Evolutionary conservation across 2,797 vertebrate species (phyloP).

Genomic region (Eulemur coronatus): DNA sequence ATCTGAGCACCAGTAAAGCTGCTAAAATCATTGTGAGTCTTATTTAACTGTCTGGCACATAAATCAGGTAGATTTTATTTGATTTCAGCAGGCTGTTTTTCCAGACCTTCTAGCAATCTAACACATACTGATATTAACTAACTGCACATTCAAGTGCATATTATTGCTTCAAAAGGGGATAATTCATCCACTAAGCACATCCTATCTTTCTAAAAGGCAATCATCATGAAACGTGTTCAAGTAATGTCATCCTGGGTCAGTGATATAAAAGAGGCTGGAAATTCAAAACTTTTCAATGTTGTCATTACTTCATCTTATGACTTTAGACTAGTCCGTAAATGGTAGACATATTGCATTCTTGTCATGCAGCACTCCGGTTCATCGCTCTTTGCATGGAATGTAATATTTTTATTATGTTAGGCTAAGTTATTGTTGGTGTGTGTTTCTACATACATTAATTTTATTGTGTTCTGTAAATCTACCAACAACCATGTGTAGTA

Average conservation of each 20-base stretch:
- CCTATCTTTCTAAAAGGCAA: constrained; percentile 45
- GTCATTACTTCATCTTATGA: background rate
- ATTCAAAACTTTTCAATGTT: background rate
- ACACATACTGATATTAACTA: constrained; percentile 73
- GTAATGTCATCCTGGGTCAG: constrained; percentile 11
- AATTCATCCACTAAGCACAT: constrained; percentile 48
- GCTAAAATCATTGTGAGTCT: constrained; percentile 74
- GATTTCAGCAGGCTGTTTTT: constrained; percentile 62
- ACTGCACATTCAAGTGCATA: constrained; percentile 42
- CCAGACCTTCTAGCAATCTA: constrained; percentile 51
- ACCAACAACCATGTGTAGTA: background rate
- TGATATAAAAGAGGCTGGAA: background rate
- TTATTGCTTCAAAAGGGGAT: constrained; percentile 54
- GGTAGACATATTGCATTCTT: background rate
- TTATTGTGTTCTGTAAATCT: background rate
- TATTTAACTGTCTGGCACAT: constrained; percentile 79
- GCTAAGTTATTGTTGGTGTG: background rate
- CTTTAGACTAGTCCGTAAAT: background rate
- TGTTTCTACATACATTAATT: background rate
- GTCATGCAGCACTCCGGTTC: background rate
- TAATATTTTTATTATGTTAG: background rate
- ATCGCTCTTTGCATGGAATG: background rate
- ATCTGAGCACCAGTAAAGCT: constrained; percentile 71
- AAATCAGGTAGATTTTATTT: constrained; percentile 76
- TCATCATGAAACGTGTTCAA: constrained; percentile 3